Evolutionary conservation across 2,797 vertebrate genomes (phyloP), one percentile per base, ranked within the genome.

Genomic region (Allobates femoralis): DNA sequence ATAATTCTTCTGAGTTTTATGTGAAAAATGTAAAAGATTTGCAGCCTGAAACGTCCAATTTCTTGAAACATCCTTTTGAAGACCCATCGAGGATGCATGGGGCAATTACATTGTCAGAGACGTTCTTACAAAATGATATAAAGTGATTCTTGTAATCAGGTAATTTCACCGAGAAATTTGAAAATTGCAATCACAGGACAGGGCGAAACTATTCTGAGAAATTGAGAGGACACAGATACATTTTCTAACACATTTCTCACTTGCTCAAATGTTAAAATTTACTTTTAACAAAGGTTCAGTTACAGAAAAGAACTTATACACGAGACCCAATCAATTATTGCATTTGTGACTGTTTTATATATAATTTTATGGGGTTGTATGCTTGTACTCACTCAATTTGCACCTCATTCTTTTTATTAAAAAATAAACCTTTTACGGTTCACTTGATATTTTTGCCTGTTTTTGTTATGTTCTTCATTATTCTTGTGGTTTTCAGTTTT

Each of bases 91-190:
- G 41, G 55, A 46, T 64, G 23, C 73, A 67, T 62, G 62, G 79
- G 81, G 66, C 79, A 82, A 87, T 88, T 84, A 84, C 58, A 81
- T 80, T 85, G 82, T 88, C 86, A 88, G 50, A 66, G 32, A 84
- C 67, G 77, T 81, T 69, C 82, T 84, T 81, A 64, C 23, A 50
- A 51, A 66, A 88, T 84, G 77, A 88, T 75, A 74, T 87, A 78
- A 50, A 84, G 86, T 28, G 41, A 80, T 84, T 67, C 76, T 84
- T 79, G 28, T 84, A 79, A 87, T 79, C 81, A 67, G 55, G 67
- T 21, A 62, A 34, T 74, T 78, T 69, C 62, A 10, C 30, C 34
- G 51, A 83, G 71, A 79, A 77, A 51, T 79, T 21, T 66, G 41
- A 77, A 78, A 77, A 67, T 71, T 58, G 46, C 37, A 78, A 87